Base-by-base conservation (phyloP, 92 coral and sea anemone genomes). In the Paramuricea clavata region DNA sequence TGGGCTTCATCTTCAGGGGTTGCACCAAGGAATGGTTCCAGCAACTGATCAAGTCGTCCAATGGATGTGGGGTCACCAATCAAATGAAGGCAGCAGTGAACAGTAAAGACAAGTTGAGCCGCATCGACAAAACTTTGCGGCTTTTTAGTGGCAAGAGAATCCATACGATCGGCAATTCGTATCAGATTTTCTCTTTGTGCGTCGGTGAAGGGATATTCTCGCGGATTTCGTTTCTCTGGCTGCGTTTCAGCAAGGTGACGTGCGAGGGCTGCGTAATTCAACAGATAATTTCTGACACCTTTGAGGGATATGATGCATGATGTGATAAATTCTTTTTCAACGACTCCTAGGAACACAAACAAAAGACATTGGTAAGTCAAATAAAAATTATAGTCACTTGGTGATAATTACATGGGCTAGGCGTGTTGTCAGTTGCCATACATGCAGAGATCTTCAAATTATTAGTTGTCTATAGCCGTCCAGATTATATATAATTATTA, bases 101-200 rank as follows among this genome's bases (percentile, higher is more conserved):
- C 90, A 31, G 97, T 83, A 61, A 61, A 93, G 27, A 89, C 13
- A 52, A 93, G 90, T 64, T 93, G 97, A 5, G 90, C 94, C 3
- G 97, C 97, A 47, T 93, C 97, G 49, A 80, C 60, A 59, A 93
- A 93, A 7, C 91, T 93, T 72, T 78, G 88, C 2, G 97, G 97
- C 10, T 62, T 83, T 32, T 93, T 87, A 26, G 80, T 91, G n/a
- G 94, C 69, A 10, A 93, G 78, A 76, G 83, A 86, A 0, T 83
- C 61, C 94, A 93, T 92, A 22, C 97, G 61, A 1, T 81, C 62
- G 28, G 83, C 83, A 31, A 92, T 56, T 90, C 86, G 74, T 43
- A 26, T 80, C 59, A 93, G 43, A 87, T 93, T 90, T 28, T 30
- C 21, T 21, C 86, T 41, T 79, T 91, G 97, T 1, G 82, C 93